Conservation (phyloP, 1,140 invertebrate genomes). For the Brachionus rotundiformis region DNA sequence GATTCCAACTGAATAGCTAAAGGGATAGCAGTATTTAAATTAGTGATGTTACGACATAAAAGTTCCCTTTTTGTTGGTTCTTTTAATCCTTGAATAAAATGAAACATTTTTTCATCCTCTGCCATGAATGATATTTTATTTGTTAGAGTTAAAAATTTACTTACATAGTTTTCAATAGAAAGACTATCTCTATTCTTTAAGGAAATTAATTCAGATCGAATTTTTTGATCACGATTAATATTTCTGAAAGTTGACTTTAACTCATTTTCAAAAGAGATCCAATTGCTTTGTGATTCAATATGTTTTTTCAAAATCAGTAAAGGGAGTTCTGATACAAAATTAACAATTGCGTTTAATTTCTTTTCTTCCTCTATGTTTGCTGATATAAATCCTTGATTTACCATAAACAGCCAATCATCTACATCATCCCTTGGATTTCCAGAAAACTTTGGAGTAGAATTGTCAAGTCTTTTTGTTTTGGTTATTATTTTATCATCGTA, state of each 20-base stretch:
- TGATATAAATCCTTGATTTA: neutral
- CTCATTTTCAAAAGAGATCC: neutral
- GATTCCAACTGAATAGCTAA: neutral
- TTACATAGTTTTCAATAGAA: no score
- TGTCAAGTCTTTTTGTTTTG: no score
- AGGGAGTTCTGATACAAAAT: neutral
- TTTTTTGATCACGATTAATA: no score
- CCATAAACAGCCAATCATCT: neutral
- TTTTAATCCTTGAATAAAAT: neutral
- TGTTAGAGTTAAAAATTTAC: no score
- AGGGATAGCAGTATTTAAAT: neutral
- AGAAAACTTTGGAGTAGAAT: neutral
- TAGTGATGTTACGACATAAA: neutral
- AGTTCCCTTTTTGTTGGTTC: neutral
- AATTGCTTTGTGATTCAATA: neutral
- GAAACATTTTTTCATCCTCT: no score
- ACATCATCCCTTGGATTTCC: slow-evolving; percentile 2
- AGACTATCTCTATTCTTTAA: no score
- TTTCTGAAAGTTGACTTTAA: neutral
- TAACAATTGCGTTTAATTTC: neutral
- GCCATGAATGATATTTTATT: no score
- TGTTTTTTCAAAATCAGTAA: neutral
- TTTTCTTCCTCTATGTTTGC: neutral
- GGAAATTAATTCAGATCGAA: no score
- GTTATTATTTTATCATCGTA: no score